phyloP scores from a whole-genome alignment of 2,888 invertebrate species.

The Cephus sareptanus region DNA sequence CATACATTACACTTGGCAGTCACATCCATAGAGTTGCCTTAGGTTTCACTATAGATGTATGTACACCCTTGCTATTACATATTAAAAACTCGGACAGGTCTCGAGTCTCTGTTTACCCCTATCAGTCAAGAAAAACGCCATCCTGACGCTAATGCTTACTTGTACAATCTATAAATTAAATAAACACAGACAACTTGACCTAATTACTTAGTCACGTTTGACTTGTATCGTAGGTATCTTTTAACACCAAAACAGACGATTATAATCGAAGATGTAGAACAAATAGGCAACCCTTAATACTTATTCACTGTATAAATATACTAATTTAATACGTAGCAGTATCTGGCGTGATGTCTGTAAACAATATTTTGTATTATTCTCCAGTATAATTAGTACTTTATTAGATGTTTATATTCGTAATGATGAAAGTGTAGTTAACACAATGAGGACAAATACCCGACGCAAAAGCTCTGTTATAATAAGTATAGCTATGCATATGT shows the following conservation, averaged over 20 bases:
- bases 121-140: background rate
- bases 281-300: background rate
- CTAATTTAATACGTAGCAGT: background rate
- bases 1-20: background rate
- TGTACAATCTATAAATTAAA: background rate
- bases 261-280: background rate
- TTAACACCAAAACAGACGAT: background rate
- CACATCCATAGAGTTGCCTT: background rate
- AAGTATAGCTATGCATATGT: background rate
- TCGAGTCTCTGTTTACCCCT: background rate
- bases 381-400: background rate
- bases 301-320: background rate
- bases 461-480: background rate
- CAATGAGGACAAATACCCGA: background rate
- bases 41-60: background rate
- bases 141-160: background rate
- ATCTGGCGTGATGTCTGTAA: background rate
- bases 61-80: background rate
- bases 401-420: background rate
- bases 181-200: background rate
- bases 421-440: background rate
- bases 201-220: background rate
- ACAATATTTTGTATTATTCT: background rate
- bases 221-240: background rate
- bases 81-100: background rate